Base-by-base conservation (phyloP, 2,888 invertebrate genomes). In the Phyllotreta cruciferae region DNA sequence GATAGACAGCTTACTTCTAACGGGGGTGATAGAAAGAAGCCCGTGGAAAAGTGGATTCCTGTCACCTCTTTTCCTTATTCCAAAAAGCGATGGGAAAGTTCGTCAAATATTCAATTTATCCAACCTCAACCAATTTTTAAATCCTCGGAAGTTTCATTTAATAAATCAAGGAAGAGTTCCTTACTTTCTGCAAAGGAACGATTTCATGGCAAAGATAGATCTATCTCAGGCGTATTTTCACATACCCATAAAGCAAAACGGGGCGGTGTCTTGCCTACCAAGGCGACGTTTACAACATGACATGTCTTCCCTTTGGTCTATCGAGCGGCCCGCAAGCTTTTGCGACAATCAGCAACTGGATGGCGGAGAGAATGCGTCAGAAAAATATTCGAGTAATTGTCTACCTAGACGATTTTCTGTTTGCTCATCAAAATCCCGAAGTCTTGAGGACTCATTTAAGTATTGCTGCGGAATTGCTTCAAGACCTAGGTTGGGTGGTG, bases 301-400 rank as follows among this genome's bases (percentile, higher is more conserved):
- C 69, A 3, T 63, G 69, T 53, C 60, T 67, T 3, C 69, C 67
- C 7, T 69, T 69, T 39, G 69, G 66, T 37, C 66, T 68, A 5
- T 63, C 68, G 36, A 64, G 41, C 3, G 64, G 67, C 11, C 67
- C 67, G 65, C n/a, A n/a, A n/a, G n/a, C n/a, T n/a, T n/a, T n/a
- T n/a, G n/a, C n/a, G n/a, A n/a, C n/a, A n/a, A n/a, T n/a, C n/a
- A n/a, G n/a, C n/a, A n/a, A n/a, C n/a, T n/a, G n/a, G n/a, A 10
- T 65, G 4, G 68, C 66, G 13, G 10, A 39, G 11, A 42, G 42
- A 9, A 56, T 67, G 6, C 13, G 67, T 36, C 9, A 45, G 7
- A 36, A 24, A 13, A 64, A 64, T 6, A 56, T 69, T n/a, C 42
- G 67, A 50, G 53, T 69, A 6, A 55, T 68, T n/a, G 65, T 67